Evolutionary conservation across 2,888 invertebrate genomes (phyloP).

Genomic region (Cheilosia variabilis): DNA sequence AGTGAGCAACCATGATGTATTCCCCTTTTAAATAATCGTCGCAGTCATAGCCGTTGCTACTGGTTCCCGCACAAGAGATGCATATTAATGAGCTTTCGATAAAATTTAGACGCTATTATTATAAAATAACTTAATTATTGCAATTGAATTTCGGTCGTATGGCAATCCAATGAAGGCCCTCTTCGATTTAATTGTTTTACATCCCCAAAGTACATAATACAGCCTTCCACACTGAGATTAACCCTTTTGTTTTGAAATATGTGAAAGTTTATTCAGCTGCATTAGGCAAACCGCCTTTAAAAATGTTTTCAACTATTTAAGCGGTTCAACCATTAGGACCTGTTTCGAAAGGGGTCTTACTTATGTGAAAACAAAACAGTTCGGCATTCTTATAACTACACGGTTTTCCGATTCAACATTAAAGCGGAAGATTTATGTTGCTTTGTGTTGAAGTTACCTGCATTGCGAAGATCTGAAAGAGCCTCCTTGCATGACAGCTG

Average conservation of each 20-base stretch:
- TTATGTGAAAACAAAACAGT: too few relatives aligned
- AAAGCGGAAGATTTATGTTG: too few relatives aligned
- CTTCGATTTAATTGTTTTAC: slow-evolving; percentile 65
- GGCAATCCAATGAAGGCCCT: slow-evolving; percentile 54
- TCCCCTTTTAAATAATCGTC: slow-evolving; percentile 64
- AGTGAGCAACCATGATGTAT: slow-evolving; percentile 64
- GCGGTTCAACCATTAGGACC: too few relatives aligned
- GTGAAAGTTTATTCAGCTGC: slow-evolving; percentile 30
- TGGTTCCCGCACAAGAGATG: slow-evolving; percentile 65
- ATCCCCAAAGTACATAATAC: neutral
- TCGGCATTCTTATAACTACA: too few relatives aligned
- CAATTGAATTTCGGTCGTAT: slow-evolving; percentile 69
- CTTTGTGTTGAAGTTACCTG: too few relatives aligned
- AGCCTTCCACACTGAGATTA: neutral
- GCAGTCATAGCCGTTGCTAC: slow-evolving; percentile 47
- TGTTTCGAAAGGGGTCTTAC: too few relatives aligned
- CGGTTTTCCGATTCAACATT: too few relatives aligned
- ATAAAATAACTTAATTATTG: slow-evolving; percentile 74
- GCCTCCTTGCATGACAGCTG: too few relatives aligned
- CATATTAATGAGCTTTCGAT: slow-evolving; percentile 73
- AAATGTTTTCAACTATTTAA: too few relatives aligned
- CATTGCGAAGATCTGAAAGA: too few relatives aligned
- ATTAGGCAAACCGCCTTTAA: neutral
- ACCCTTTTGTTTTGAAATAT: slow-evolving; percentile 51
- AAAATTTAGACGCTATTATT: slow-evolving; percentile 70